These are phyloP conservation scores for Chalcis sispes DNA, from an alignment of 2,888 invertebrate genomes.

Conservation along the genomic window DNA sequence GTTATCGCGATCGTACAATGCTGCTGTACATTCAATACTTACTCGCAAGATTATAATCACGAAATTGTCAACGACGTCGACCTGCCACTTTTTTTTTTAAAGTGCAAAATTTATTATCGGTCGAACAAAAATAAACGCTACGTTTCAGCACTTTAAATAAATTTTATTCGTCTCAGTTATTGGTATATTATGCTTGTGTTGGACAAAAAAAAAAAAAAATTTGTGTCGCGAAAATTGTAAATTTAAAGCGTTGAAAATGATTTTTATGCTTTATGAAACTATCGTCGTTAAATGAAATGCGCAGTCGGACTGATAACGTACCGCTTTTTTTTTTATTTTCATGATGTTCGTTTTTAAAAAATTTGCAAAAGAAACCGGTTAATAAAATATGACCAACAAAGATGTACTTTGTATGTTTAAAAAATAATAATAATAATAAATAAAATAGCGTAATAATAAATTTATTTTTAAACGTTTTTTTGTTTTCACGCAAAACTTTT, in stretches of 20 bases:
- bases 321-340: constrained; percentile 17
- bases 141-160: not conserved
- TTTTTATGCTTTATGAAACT: constrained; percentile 28
- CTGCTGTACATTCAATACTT: not conserved
- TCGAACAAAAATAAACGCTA: not conserved
- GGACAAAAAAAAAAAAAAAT: constrained; percentile 1
- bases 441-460: not conserved
- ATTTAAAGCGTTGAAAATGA: not conserved
- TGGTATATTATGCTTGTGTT: not conserved
- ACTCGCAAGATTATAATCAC: constrained; percentile 27
- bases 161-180: constrained; percentile 5
- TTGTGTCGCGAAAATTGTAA: not conserved
- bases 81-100: not conserved
- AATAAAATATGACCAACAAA: constrained; percentile 1
- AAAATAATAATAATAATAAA: not conserved
- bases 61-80: not conserved
- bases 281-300: constrained; percentile 10
- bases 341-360: constrained; percentile 9
- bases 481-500: constrained; percentile 13
- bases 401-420: not conserved
- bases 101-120: not conserved
- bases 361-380: constrained; percentile 18
- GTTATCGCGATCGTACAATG: constrained; percentile 11
- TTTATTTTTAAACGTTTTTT: no score
- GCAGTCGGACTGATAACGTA: constrained; percentile 15